Evolutionary conservation across 2,113 vertebrate species (phyloP), one percentile per base, ranked within the genome.

Genomic region (Bothrops jararaca): DNA sequence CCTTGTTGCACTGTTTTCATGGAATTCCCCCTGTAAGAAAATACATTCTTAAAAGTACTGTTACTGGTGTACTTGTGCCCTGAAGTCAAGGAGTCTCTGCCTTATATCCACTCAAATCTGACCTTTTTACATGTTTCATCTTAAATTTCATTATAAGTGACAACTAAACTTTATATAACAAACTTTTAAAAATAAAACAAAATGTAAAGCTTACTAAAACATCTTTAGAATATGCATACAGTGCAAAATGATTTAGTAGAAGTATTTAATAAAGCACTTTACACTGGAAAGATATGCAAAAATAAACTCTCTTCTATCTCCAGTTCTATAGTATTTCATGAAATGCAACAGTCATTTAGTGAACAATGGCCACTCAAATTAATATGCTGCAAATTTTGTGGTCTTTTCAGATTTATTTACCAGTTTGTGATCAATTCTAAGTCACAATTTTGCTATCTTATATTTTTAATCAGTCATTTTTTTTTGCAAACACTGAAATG

Each of bases 401-500:
- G 24, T 89, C 94, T 93, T 94, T 93, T n/a, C 91, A 64, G 90
- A 50, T 12, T 90, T 13, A 74, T 92, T 69, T 64, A 50, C 60
- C 4, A 94, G 60, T 69, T 34, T 29, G 1, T 57, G 56, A 53
- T 18, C 1, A 42, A 20, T 10, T 53, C 29, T 45, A 2, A 94
- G 54, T 60, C 1, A 60, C 0, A n/a, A 85, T 86, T 88, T 24
- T 0, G 29, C 69, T 1, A 5, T 87, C 90, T 15, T 91, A 39
- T 88, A 39, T 92, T 89, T 94, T 94, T 92, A 93, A 88, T 3
- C 3, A 11, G 13, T 58, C 3, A 15, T 85, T 89, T 80, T 89
- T n/a, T 69, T 93, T 0, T 91, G 90, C 91, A 95, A 95, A 91
- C 39, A 26, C 50, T 89, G 0, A 54, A 50, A 91, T 90, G 95